These are phyloP conservation scores for Semibalanus balanoides DNA, from an alignment of 1,140 invertebrate species.

Conservation along the genomic window DNA sequence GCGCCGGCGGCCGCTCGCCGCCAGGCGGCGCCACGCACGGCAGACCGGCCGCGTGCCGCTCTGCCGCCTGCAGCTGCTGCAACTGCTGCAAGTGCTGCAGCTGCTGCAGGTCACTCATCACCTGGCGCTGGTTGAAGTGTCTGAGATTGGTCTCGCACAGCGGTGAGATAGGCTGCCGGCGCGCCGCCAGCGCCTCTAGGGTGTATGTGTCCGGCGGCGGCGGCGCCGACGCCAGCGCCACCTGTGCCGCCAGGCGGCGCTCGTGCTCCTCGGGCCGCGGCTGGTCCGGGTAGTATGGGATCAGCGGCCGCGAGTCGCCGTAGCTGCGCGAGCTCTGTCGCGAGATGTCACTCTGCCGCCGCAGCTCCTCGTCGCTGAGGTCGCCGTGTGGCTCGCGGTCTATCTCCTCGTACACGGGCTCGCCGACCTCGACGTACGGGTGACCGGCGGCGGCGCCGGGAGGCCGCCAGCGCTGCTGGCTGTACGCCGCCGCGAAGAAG, in stretches of 20 bases:
- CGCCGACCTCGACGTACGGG: slow-evolving; percentile 44
- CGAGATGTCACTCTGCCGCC: slow-evolving; percentile 58
- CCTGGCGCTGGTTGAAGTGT: not conserved
- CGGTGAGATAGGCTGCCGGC: slow-evolving; percentile 19
- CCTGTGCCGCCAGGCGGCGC: slow-evolving; percentile 28
- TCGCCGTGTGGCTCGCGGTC: slow-evolving; percentile 39
- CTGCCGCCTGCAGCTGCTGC: slow-evolving; percentile 43
- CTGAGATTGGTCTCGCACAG: slow-evolving; percentile 1
- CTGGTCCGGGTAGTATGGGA: slow-evolving; percentile 35
- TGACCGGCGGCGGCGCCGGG: slow-evolving; percentile 22
- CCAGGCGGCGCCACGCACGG: too few species aligned
- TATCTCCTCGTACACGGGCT: slow-evolving; percentile 68
- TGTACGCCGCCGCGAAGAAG: not conserved
- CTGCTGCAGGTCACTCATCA: not conserved
- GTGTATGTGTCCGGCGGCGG: not conserved
- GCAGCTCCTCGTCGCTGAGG: slow-evolving; percentile 57
- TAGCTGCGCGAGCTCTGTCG: slow-evolving; percentile 60
- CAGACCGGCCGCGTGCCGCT: slow-evolving; percentile 34
- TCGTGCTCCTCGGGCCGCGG: slow-evolving; percentile 32
- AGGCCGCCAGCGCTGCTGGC: not conserved
- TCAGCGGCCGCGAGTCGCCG: slow-evolving; percentile 59
- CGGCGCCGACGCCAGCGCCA: too few species aligned
- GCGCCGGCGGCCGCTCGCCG: too few species aligned
- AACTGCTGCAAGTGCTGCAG: slow-evolving; percentile 12
- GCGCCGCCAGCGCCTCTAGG: slow-evolving; percentile 29